A percentile compares a stretch with the other conserved stretches of the same genome.
phyloP scores from a whole-genome alignment of 2,888 invertebrate genomes.

The Agriotes lineatus region DNA sequence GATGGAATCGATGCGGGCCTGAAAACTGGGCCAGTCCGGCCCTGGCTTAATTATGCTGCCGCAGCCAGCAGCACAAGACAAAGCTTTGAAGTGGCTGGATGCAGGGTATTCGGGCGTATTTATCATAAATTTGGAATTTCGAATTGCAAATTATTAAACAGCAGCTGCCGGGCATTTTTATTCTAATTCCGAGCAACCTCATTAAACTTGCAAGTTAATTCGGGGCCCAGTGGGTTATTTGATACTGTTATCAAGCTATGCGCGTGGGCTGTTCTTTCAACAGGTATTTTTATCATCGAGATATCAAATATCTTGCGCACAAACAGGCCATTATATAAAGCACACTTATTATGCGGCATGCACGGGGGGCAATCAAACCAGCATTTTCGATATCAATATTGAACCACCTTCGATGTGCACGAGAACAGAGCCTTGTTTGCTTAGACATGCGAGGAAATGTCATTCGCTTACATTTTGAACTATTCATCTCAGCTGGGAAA shows the following conservation, averaged over 20 bases:
- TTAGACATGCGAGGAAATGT: background rate
- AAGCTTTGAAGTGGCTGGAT: background rate
- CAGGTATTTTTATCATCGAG: slow-evolving; percentile 10
- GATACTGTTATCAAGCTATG: slow-evolving; percentile 2
- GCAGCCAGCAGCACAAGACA: background rate
- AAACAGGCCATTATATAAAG: slow-evolving; percentile 16
- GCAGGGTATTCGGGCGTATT: background rate
- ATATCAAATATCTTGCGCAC: slow-evolving; percentile 19
- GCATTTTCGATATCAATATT: slow-evolving; percentile 2
- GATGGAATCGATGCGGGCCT: no score
- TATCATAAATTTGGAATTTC: slow-evolving; percentile 14
- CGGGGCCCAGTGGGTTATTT: background rate
- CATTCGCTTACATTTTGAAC: no score
- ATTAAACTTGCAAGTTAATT: slow-evolving; percentile 26
- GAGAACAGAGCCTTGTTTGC: background rate
- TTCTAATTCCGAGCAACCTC: slow-evolving; percentile 24
- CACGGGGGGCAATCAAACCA: background rate
- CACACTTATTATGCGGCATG: slow-evolving; percentile 9
- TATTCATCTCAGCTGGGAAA: no score
- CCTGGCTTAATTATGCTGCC: background rate
- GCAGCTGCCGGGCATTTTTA: slow-evolving; percentile 2
- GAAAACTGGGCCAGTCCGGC: background rate
- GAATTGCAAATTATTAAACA: slow-evolving; percentile 24
- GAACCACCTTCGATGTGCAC: slow-evolving; percentile 8
- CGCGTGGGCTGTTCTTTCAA: slow-evolving; percentile 2